Percentiles rank a stretch among this genome's conserved stretches.
Conservation (phyloP, 2,797 vertebrate genomes). For the Gambelia wislizenii region DNA sequence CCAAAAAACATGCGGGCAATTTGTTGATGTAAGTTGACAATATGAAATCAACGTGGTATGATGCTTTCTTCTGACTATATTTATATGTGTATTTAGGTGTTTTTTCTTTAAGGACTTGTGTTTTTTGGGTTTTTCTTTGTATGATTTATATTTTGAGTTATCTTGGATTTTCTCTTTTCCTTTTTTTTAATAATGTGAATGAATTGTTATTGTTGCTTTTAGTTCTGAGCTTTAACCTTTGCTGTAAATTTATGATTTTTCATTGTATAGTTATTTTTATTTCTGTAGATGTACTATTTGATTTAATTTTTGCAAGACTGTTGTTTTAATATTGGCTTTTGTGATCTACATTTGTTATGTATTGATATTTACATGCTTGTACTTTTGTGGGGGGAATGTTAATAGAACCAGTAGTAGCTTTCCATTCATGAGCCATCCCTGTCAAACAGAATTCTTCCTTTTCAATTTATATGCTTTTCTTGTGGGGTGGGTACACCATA, state of each 20-base stretch:
- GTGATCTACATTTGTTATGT: conserved; percentile 67
- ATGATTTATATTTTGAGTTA: conserved; percentile 72
- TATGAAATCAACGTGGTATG: conserved; percentile 90
- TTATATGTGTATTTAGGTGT: conserved; percentile 80
- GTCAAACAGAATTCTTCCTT: conserved; percentile 32
- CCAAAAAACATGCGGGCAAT: conserved; percentile 99
- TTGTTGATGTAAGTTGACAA: conserved; percentile 99
- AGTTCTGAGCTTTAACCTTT: conserved; percentile 61
- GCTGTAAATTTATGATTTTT: conserved; percentile 73
- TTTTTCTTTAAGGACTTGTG: conserved; percentile 67
- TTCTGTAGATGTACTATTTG: conserved; percentile 52
- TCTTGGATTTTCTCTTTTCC: conserved; percentile 65
- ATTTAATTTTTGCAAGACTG: conserved; percentile 70
- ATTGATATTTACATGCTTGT: conserved; percentile 53
- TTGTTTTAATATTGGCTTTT: conserved; percentile 70
- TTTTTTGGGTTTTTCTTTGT: conserved; percentile 61
- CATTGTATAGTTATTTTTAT: conserved; percentile 58
- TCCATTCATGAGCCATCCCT: not conserved
- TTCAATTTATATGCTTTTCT: conserved; percentile 23
- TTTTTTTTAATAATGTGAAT: conserved; percentile 76
- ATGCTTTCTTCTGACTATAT: conserved; percentile 89
- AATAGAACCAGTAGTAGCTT: conserved; percentile 49
- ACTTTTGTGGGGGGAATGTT: conserved; percentile 43
- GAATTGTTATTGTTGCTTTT: conserved; percentile 82
- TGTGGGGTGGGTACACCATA: conserved; percentile 17